Evolutionary conservation across 64 coral and sea anemone genomes (phyloP), one percentile per base, ranked within the genome.

Genomic region (Acropora tenuis): DNA sequence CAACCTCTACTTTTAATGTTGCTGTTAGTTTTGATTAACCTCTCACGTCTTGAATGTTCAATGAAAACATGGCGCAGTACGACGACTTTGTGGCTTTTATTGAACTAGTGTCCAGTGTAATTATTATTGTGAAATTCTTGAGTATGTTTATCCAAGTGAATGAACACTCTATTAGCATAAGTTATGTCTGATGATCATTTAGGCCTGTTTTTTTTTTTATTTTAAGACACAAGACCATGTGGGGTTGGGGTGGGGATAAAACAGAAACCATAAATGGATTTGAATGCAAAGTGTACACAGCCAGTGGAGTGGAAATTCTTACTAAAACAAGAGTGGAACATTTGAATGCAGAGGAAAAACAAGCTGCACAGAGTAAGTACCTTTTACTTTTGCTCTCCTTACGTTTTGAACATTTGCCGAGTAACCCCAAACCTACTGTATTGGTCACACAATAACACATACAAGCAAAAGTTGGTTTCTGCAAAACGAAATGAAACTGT

Each of bases 271-370:
- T 99, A 66, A 94, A 93, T 83, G 55, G 88, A 47, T 96, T 88
- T 78, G 97, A 99, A 15, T 95, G 97, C 6, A 99, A 99, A 67
- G 94, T 99, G 50, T 99, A 93, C 60, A 83, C 94, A 15, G 97
- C 90, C 1, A 99, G 86, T 86, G 97, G 97, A 55, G 94, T 99
- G 48, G 97, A 99, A 69, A 94, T 99, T 41, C 78, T 99, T 3
- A 99, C 97, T 48, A 96, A 95, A 83, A 99, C 94, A 76, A 88
- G 97, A 86, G 94, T 99, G 18, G 97, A 99, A 79, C 97, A 99
- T 89, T 89, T 99, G 86, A 80, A 92, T 77, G 97, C 95, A 12
- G 92, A 99, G 60, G 97, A 99, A 63, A 99, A 96, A 86, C 90
- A 96, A 65, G 49, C 82, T 69, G 94, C 92, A 43, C 90, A 90